Evolutionary conservation across 1,140 invertebrate genomes (phyloP), one percentile per base, ranked within the genome.

Genomic region (Dreissena rostriformis): DNA sequence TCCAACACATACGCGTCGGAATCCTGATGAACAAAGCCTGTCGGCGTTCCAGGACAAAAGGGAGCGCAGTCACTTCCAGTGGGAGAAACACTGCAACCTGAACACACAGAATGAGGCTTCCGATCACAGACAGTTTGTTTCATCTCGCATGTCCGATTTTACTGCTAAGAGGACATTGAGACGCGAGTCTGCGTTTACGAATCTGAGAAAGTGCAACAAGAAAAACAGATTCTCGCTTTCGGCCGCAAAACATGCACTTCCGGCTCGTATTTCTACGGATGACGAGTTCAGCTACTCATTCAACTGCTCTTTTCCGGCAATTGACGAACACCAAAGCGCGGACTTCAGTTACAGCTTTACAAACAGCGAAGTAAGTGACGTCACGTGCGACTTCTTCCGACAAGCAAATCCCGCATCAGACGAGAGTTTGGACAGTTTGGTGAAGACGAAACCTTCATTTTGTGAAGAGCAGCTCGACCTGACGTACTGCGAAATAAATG

Each of bases 291-390:
- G 75, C 57, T 82, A 74, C 39, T 73, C 79, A 12, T 82, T 82
- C 55, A 49, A 82, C 29, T 82, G 80, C 57, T 63, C 80, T 12
- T 82, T 82, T 55, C 80, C 68, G 7, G 55, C 57, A 67, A 74
- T 82, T 57, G 80, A 82, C 51, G 80, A 82, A 7, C 52, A 70
- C 4, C 71, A 82, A 24, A 63, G 53, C 22, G 24, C 57, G 24
- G 67, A 79, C 28, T 71, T 79, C n/a, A n/a, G 17, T 19, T 61
- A 24, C n/a, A 75, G 61, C 39, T 28, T 51, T 39, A 55, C 68
- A 24, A 28, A 55, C 14, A 61, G 57, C 57, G 57, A 61, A 19
- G 57, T 4, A 61, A 61, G 57, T 24, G 57, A 61, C 57, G 57
- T 61, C 57, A 61, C 22, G 57, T 19, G 22, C 11, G 22, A n/a